phyloP scores from a whole-genome alignment of 2,888 invertebrate species.

The Ceratothoa steindachneri region DNA sequence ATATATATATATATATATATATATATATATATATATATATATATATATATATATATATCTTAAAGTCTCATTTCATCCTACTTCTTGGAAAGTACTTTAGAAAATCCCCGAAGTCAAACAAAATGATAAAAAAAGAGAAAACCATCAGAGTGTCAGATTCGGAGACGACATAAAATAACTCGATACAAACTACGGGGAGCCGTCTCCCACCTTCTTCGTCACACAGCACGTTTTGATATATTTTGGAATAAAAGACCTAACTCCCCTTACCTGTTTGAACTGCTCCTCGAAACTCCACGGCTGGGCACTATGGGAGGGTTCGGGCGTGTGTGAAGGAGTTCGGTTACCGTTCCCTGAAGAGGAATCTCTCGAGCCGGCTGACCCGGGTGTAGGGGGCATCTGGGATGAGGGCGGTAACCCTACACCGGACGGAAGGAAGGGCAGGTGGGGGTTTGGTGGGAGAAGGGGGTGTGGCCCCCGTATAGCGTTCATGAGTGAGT shows the following conservation, averaged over 20 bases:
- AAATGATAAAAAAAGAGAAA: too few relatives aligned
- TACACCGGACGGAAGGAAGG: constrained; percentile 37
- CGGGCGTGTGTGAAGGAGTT: constrained; percentile 46
- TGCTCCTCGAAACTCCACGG: constrained; percentile 47
- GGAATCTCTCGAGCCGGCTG: constrained; percentile 44
- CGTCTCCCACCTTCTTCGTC: not conserved
- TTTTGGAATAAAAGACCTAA: too few relatives aligned
- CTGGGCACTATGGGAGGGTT: constrained; percentile 45
- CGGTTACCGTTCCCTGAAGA: constrained; percentile 42
- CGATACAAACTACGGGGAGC: too few relatives aligned
- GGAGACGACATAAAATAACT: too few relatives aligned
- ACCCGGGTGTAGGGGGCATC: constrained; percentile 47
- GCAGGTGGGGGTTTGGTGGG: constrained; percentile 33
- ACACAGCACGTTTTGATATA: too few relatives aligned
- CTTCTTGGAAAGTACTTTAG: too few relatives aligned
- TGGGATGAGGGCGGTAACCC: constrained; percentile 45
- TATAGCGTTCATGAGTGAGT: constrained; percentile 40
- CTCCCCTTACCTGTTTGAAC: constrained; percentile 47
- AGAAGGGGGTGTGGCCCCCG: constrained; percentile 39
- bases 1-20: too few relatives aligned
- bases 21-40: too few relatives aligned
- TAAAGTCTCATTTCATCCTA: too few relatives aligned
- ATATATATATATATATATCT: too few relatives aligned
- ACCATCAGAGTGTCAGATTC: too few relatives aligned
- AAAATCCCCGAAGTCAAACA: too few relatives aligned